These are phyloP conservation scores for Hyperopisus bebe DNA, from an alignment of 2,113 vertebrate genomes.

Conservation along the genomic window DNA sequence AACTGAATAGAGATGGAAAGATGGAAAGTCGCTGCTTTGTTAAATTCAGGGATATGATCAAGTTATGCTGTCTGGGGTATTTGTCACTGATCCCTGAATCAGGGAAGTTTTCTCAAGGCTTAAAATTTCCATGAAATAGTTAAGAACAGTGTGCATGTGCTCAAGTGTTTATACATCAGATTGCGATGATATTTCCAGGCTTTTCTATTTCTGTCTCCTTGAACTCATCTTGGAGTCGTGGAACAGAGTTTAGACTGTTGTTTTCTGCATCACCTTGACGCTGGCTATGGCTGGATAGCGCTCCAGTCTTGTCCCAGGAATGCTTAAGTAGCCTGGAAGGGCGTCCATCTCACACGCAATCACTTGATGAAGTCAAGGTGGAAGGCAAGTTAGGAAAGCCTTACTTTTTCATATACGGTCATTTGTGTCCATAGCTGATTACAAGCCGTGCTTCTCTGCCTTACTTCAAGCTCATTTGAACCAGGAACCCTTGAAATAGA, in stretches of 20 bases:
- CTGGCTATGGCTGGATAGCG: constrained; percentile 37
- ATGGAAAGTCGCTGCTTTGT: background rate
- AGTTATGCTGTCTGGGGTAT: background rate
- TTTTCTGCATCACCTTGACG: constrained; percentile 38
- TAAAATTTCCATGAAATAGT: background rate
- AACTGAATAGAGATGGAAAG: background rate
- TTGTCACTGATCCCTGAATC: background rate
- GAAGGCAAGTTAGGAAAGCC: constrained; percentile 55
- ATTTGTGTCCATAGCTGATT: constrained; percentile 24
- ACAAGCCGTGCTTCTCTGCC: background rate
- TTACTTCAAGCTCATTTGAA: constrained; percentile 20
- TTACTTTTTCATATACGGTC: constrained; percentile 34
- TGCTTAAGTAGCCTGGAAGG: constrained; percentile 53
- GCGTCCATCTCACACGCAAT: constrained; percentile 47
- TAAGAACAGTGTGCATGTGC: background rate
- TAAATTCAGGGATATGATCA: background rate
- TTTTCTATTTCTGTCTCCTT: constrained; percentile 43
- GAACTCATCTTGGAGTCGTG: constrained; percentile 24
- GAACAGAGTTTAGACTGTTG: constrained; percentile 28
- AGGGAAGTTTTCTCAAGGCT: background rate
- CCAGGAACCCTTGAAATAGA: background rate
- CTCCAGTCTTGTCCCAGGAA: constrained; percentile 55
- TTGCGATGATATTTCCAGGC: constrained; percentile 39
- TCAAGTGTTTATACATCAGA: constrained; percentile 23
- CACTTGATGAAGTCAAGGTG: constrained; percentile 49